These are phyloP conservation scores for Phaonia tiefii DNA, from an alignment of 2,888 invertebrate genomes.

Conservation along the genomic window DNA sequence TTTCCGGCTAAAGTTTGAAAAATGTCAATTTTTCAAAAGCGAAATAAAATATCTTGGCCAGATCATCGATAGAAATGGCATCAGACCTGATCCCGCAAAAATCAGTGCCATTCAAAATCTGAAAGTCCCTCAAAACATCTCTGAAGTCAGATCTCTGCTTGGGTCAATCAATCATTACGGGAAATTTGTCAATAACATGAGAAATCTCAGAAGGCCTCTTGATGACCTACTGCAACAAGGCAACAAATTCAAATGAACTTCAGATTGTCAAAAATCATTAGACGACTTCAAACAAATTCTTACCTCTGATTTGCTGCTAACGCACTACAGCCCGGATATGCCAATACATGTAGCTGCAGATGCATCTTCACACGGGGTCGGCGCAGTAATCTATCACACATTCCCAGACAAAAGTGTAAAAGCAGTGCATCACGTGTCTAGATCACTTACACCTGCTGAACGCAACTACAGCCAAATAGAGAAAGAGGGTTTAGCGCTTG, in stretches of 20 bases:
- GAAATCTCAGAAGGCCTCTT: conserved; percentile 19
- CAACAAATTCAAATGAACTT: background rate
- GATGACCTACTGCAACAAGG: conserved; percentile 18
- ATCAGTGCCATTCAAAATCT: conserved; percentile 21
- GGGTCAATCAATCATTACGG: conserved; percentile 18
- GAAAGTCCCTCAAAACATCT: conserved; percentile 48
- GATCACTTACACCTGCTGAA: conserved; percentile 39
- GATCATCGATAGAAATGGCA: conserved; percentile 42
- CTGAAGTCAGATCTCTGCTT: conserved; percentile 42
- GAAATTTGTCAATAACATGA: conserved; percentile 21
- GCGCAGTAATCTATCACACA: background rate
- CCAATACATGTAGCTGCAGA: conserved; percentile 5
- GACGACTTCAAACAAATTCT: conserved; percentile 8
- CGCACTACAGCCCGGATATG: too few species aligned
- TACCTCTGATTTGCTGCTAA: background rate
- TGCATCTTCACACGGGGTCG: conserved; percentile 7
- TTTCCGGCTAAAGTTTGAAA: conserved; percentile 51
- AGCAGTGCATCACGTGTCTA: background rate
- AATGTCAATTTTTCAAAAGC: conserved; percentile 54
- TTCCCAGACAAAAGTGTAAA: background rate
- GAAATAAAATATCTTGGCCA: conserved; percentile 59
- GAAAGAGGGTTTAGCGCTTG: background rate
- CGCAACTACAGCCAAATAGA: conserved; percentile 14
- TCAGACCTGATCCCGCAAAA: conserved; percentile 46
- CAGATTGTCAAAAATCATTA: conserved; percentile 2